Conservation (phyloP, 2,113 vertebrate genomes). For the Australoheros scitulus region DNA sequence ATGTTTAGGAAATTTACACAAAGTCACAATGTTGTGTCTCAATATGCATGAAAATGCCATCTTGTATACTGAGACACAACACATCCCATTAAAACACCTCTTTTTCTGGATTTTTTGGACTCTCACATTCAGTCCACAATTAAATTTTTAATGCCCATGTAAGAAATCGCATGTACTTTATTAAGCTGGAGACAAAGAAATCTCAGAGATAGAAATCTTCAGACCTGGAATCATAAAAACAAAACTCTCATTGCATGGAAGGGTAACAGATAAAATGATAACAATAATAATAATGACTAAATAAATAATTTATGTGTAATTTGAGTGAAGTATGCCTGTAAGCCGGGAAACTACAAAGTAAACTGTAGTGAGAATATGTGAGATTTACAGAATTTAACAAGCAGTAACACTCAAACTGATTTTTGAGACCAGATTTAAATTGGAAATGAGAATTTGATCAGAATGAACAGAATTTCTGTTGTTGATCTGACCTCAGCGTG, state of each 20-base stretch:
- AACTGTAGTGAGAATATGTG: not conserved
- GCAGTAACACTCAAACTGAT: not conserved
- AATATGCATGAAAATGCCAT: too few relatives aligned
- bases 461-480: not conserved
- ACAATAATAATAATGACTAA: not conserved
- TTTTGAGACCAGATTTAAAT: too few relatives aligned
- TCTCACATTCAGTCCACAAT: not conserved
- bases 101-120: too few relatives aligned
- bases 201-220: not conserved
- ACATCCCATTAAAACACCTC: fast-evolving
- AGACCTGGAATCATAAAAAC: not conserved
- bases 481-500: not conserved
- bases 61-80: not conserved
- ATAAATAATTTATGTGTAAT: not conserved
- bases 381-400: not conserved
- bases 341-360: not conserved
- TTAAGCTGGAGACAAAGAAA: not conserved
- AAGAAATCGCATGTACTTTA: fast-evolving
- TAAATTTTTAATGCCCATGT: fast-evolving
- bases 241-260: not conserved
- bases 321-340: not conserved
- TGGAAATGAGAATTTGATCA: not conserved
- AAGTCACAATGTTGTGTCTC: too few relatives aligned
- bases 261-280: not conserved
- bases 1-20: not conserved